Conservation (phyloP, 2,888 invertebrate species). For the Nomada lathburiana region DNA sequence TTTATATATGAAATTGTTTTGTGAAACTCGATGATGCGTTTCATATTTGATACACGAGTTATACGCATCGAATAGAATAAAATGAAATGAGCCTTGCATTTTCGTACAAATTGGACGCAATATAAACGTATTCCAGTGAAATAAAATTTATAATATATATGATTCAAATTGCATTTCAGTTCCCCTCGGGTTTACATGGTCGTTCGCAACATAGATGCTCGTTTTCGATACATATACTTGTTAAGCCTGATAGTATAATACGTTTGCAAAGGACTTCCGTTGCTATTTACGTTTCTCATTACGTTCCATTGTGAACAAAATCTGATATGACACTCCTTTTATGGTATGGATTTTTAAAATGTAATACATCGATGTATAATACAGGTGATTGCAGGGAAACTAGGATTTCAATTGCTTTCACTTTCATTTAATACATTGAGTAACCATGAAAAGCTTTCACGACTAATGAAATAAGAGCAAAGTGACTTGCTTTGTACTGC, state of each 20-base stretch:
- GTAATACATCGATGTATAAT: too few species aligned
- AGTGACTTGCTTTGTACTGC: background rate
- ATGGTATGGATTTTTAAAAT: too few species aligned
- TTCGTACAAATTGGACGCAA: background rate
- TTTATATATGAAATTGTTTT: background rate
- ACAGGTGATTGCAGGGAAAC: too few species aligned
- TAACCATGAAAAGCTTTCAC: too few species aligned
- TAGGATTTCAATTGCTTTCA: too few species aligned
- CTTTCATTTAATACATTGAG: too few species aligned
- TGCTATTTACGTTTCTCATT: background rate
- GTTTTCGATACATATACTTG: background rate
- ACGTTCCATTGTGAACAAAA: background rate
- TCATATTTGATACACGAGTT: background rate
- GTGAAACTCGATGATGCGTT: background rate
- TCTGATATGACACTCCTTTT: background rate
- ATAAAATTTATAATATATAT: background rate
- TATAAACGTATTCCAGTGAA: background rate
- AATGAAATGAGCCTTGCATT: background rate
- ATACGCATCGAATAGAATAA: background rate
- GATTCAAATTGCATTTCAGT: background rate
- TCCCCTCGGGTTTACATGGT: background rate
- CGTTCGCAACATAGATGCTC: background rate
- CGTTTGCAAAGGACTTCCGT: background rate
- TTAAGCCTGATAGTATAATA: slow-evolving; percentile 1
- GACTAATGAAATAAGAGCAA: too few species aligned